phyloP scores from a whole-genome alignment of 2,797 vertebrate genomes.

The Buphagus erythrorhynchus region DNA sequence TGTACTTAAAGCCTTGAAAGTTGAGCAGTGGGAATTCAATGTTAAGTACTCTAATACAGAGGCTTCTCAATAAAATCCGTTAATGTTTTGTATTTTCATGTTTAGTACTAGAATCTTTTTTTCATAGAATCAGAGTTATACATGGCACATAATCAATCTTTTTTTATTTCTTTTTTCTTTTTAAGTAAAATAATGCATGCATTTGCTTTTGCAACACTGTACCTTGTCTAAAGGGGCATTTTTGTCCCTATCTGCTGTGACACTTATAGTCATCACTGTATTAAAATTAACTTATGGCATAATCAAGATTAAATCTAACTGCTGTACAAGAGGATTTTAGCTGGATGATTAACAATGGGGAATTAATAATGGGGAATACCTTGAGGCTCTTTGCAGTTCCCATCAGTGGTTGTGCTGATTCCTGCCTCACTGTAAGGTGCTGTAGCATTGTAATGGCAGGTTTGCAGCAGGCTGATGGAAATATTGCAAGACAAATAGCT shows the following conservation, averaged over 20 bases:
- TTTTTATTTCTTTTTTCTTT: background rate
- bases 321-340: background rate
- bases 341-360: background rate
- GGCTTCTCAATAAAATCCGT: background rate
- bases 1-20: background rate
- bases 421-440: background rate
- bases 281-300: background rate
- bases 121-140: background rate
- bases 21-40: background rate
- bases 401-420: background rate
- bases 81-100: background rate
- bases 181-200: background rate
- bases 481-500: background rate
- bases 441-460: background rate
- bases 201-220: background rate
- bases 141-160: background rate
- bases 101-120: background rate
- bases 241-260: background rate
- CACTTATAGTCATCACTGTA: background rate
- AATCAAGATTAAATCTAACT: background rate
- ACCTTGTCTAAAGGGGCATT: background rate
- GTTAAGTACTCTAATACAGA: background rate
- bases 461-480: background rate
- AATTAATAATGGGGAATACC: background rate
- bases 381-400: slow-evolving; percentile 4